phyloP scores from a whole-genome alignment of 2,113 vertebrate genomes.

The Gobio gobio region DNA sequence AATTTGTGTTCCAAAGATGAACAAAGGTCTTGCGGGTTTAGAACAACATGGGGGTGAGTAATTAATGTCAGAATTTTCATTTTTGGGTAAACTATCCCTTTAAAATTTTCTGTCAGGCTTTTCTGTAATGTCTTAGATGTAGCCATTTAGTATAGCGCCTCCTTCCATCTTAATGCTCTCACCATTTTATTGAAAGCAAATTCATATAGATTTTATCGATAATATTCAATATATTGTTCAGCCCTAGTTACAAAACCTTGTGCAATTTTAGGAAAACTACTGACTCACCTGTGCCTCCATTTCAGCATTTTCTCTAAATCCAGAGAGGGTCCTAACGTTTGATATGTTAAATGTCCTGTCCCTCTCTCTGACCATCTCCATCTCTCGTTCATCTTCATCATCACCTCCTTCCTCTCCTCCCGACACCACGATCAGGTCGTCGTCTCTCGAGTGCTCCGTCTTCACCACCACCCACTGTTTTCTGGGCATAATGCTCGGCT shows the following conservation, averaged over 20 bases:
- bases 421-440: conserved; percentile 85
- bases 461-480: conserved; percentile 92
- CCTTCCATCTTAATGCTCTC: accelerated
- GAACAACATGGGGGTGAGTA: no score
- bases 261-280: neutral
- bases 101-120: no score
- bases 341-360: conserved; percentile 82
- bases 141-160: no score
- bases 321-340: conserved; percentile 84
- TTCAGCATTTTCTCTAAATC: conserved; percentile 62
- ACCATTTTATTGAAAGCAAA: no score
- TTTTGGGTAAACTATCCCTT: no score
- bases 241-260: no score
- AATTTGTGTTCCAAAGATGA: no score
- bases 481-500: conserved; percentile 84
- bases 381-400: conserved; percentile 74
- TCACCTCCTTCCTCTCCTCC: conserved; percentile 86
- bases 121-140: no score
- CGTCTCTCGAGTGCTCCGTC: conserved; percentile 82
- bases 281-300: conserved; percentile 75
- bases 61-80: no score
- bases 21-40: no score
- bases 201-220: no score
- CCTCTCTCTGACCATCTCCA: conserved; percentile 60
- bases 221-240: no score